These are phyloP conservation scores for Amblyjoppa fuscipennis DNA, from an alignment of 2,888 invertebrate species.

Conservation along the genomic window DNA sequence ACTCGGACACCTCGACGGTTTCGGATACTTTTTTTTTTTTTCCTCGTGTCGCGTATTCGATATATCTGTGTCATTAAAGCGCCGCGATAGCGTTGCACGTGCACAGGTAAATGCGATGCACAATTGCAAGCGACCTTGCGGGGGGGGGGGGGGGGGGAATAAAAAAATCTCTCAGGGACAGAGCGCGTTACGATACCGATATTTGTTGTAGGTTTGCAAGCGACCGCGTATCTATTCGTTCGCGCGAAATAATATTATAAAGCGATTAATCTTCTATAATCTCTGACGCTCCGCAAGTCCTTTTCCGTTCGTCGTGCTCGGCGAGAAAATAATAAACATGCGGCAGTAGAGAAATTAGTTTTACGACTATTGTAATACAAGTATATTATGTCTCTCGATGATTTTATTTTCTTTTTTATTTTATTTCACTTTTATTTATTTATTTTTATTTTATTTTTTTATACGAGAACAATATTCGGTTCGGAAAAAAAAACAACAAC, in stretches of 20 bases:
- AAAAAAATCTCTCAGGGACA: not conserved
- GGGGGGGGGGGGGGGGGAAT: too few species aligned
- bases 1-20: too few species aligned
- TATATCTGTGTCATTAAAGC: not conserved
- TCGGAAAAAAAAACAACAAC: slow-evolving; percentile 15
- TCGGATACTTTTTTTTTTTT: not conserved
- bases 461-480: slow-evolving; percentile 32
- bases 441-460: not conserved
- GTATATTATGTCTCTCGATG: not conserved
- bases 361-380: slow-evolving; percentile 20
- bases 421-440: too few species aligned
- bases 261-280: not conserved
- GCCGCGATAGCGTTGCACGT: not conserved
- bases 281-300: not conserved
- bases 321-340: not conserved
- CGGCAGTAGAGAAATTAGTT: slow-evolving; percentile 28
- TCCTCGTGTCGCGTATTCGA: not conserved
- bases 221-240: not conserved
- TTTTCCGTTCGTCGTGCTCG: not conserved
- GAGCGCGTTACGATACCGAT: not conserved
- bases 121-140: not conserved
- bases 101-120: not conserved
- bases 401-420: not conserved
- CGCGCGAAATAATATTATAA: not conserved
- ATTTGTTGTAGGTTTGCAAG: not conserved